Percentiles rank a stretch among this genome's conserved stretches.
phyloP scores from a whole-genome alignment of 2,797 vertebrate genomes.

The Leptodactylus fallax region DNA sequence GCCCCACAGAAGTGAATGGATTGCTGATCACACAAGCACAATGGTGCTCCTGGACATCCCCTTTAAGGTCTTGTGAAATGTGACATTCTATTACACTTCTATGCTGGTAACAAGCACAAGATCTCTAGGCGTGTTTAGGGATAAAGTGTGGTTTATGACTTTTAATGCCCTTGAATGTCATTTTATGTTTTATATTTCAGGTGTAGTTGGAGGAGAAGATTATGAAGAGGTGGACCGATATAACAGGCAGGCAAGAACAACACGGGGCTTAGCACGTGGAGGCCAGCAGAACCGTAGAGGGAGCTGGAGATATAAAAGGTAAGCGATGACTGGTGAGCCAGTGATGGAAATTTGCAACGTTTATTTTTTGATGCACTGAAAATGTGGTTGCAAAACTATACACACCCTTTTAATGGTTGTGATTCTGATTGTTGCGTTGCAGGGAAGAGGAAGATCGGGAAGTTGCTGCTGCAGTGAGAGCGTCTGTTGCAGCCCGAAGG shows the following conservation, averaged over 20 bases:
- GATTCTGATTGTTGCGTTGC: not conserved
- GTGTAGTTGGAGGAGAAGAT: conserved; percentile 85
- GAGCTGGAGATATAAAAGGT: conserved; percentile 97
- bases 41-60: too few species aligned
- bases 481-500: conserved; percentile 82
- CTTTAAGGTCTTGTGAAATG: too few species aligned
- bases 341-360: not conserved
- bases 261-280: conserved; percentile 78
- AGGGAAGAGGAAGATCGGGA: conserved; percentile 95
- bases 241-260: conserved; percentile 80
- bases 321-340: conserved; percentile 62
- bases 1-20: too few species aligned
- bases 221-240: conserved; percentile 88
- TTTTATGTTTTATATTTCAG: conserved; percentile 69
- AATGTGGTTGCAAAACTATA: not conserved
- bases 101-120: too few species aligned
- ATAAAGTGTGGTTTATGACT: not conserved
- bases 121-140: too few species aligned
- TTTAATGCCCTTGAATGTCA: too few species aligned
- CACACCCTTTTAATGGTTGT: not conserved
- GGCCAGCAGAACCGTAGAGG: conserved; percentile 86
- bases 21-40: too few species aligned
- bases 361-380: too few species aligned
- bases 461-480: conserved; percentile 88
- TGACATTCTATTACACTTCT: too few species aligned